These are phyloP conservation scores for Centrocercus urophasianus DNA, from an alignment of 2,113 vertebrate species.

Conservation along the genomic window DNA sequence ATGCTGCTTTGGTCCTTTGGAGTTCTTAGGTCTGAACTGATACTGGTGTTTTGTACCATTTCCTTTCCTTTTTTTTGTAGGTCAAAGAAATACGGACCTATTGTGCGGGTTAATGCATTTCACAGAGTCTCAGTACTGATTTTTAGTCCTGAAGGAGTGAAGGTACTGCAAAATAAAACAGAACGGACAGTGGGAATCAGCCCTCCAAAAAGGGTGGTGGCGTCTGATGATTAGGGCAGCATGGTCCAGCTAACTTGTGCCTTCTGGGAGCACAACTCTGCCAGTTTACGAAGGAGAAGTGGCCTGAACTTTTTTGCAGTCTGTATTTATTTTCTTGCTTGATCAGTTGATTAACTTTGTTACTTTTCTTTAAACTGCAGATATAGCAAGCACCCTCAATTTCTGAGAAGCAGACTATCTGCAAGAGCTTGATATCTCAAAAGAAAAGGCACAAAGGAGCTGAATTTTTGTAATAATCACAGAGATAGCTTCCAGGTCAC, in stretches of 20 bases:
- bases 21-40: background rate
- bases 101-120: slow-evolving; percentile 79
- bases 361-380: slow-evolving; percentile 4
- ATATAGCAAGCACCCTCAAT: background rate
- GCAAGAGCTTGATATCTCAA: background rate
- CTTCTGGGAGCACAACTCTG: background rate
- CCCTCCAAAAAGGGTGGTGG: background rate
- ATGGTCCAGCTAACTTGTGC: background rate
- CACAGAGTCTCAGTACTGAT: slow-evolving; percentile 74
- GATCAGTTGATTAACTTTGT: background rate
- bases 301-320: background rate
- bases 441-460: background rate
- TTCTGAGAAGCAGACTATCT: background rate
- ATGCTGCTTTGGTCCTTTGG: background rate
- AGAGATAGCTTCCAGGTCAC: background rate
- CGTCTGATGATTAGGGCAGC: background rate
- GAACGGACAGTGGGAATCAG: background rate
- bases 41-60: background rate
- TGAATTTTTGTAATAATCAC: background rate
- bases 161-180: slow-evolving; percentile 72
- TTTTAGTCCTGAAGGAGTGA: slow-evolving; percentile 80
- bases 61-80: slow-evolving; percentile 41
- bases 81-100: slow-evolving; percentile 79
- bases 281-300: background rate
- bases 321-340: background rate